Base-by-base conservation (phyloP, 2,797 vertebrate species). In the Enteromius mattozi region DNA sequence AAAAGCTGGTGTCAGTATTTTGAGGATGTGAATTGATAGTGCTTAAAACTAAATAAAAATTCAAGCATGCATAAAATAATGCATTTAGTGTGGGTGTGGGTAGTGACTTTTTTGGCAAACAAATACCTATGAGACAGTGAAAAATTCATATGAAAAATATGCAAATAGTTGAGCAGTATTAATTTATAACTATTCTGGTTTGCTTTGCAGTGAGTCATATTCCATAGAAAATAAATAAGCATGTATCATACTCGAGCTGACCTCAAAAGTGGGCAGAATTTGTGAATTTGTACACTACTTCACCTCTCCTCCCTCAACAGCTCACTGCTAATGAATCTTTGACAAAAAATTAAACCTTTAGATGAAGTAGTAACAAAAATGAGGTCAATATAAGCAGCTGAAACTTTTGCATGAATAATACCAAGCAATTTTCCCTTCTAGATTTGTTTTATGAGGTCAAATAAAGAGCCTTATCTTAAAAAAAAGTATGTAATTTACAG, bases 241-340 rank as follows among this genome's bases (percentile, higher is more conserved):
- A 59, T 81, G 49, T 33, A 81, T 70, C 16, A 35, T 19, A 30
- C 24, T 56, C 68, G 17, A 1, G 4, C 9, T 33, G 24, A 69
- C 63, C 78, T 80, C 78, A 54, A 4, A 54, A 24, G 56, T 63
- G 16, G 16, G 78, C 21, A 80, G 13, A 40, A 45, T 61, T 45
- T 81, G 8, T 81, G 66, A 71, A 71, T 33, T 3, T 0, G 21
- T 24, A 37, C 12, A 51, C 1, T 12, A 21, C 17, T 59, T 12
- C 14, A 27, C 33, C 21, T 81, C 6, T 1, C 35, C 49, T 42
- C 66, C 66, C 51, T 71, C 37, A n/a, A 9, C 3, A 21, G 30
- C 6, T 56, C 37, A 42, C 35, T 19, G 14, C 63, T 49, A 10
- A 42, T 40, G 30, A 80, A 51, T 42, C n/a, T 54, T n/a, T 71